A percentile compares a stretch with the other conserved stretches of the same genome.
These are phyloP conservation scores for Elegia similella DNA, from an alignment of 2,888 invertebrate species.

Conservation along the genomic window DNA sequence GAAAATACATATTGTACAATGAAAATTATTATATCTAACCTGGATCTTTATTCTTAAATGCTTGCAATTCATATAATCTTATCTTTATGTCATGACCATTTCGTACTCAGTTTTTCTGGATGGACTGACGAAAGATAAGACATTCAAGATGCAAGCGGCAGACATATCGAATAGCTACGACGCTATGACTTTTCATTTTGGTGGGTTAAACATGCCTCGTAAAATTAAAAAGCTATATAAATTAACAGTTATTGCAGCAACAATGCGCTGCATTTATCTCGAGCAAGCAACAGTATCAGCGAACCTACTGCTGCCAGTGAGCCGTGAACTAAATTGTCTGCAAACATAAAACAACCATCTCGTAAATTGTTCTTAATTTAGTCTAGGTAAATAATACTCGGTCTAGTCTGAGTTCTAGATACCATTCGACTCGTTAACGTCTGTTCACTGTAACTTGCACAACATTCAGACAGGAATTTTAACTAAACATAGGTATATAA, in stretches of 20 bases:
- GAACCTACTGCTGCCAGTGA: conserved; percentile 51
- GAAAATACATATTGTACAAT: no score
- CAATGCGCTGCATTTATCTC: conserved; percentile 14
- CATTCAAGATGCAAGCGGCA: no score
- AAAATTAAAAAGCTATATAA: background rate
- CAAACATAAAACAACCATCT: conserved; percentile 67
- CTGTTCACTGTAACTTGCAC: conserved; percentile 35
- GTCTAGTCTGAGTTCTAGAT: conserved; percentile 42
- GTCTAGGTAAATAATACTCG: conserved; percentile 50
- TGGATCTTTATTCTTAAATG: no score
- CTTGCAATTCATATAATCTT: no score
- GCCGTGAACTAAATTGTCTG: conserved; percentile 69
- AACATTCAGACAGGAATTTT: conserved; percentile 32
- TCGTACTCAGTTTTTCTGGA: no score
- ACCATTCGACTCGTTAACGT: conserved; percentile 40
- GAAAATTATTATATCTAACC: no score
- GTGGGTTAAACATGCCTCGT: no score
- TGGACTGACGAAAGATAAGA: no score
- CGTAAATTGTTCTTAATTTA: conserved; percentile 72
- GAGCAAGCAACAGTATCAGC: conserved; percentile 28
- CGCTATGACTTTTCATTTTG: no score
- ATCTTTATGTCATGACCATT: no score
- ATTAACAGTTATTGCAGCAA: background rate
- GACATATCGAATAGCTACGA: no score
- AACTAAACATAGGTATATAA: conserved; percentile 10